Base-by-base conservation (phyloP, 2,888 invertebrate species). In the Tetranychus piercei region DNA sequence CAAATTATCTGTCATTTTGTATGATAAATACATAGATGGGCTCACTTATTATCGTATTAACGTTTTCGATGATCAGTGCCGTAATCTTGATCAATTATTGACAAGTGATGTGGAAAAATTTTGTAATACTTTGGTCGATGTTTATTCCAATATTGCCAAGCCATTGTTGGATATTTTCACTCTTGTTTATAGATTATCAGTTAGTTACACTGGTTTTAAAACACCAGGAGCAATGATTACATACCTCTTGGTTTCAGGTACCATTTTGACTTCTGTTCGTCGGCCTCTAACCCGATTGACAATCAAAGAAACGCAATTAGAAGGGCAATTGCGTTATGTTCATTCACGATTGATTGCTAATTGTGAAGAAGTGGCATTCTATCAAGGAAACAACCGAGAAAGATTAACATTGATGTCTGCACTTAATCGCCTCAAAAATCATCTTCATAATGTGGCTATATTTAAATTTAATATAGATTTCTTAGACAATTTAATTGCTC, bases 91-190 rank as follows among this genome's bases (percentile, higher is more conserved):
- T 83, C 96, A 97, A 82, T 85, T 97, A 72, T 84, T 97, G 75
- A 95, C 96, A 0, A 94, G 92, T 0, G 97, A 99, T 82, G 91
- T 97, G 1, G 97, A 97, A 82, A 94, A 93, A 83, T 96, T 99
- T 85, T 96, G 96, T 82, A 92, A 93, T 79, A 91, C 93, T 75
- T 89, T 94, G 64, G 91, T 94, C 0, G 95, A 96, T 81, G 85
- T 99, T 18, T 99, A 99, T 84, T 93, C 94, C 77, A 95, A 97
- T 82, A 88, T 96, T 44, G 92, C 92, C 79, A 99, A 99, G 85
- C 97, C 99, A 0, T 81, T 94, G 67, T 84, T 99, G 78, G 97
- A 99, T 82, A 96, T 99, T 69, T 86, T 90, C 76, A 90, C 99
- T 78, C 97, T 96, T 81, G 88, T 96, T 15, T 91, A 93, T 81